Evolutionary conservation across 2,797 vertebrate species (phyloP), one percentile per base, ranked within the genome.

Genomic region (Aeoliscus strigatus): DNA sequence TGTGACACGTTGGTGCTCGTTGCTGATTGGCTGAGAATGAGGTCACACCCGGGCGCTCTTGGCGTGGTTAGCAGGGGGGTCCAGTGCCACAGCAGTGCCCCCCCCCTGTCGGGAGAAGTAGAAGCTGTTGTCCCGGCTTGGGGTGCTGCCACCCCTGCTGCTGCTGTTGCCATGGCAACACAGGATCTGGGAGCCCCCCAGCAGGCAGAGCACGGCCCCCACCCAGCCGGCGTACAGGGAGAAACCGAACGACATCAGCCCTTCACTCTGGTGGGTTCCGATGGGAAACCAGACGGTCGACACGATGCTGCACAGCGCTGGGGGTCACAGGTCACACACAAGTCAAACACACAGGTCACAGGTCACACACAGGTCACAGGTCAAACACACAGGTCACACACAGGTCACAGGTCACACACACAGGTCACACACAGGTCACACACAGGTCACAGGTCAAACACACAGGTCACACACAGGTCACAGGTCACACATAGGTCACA

Each of bases 261-360:
- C 85, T 36, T 92, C 90, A 27, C 86, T 82, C 0, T 79, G 83
- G 69, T 96, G 86, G 2, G 87, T 85, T 0, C 93, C 94, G 3
- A 99, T 83, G 0, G 95, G 94, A 66, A 97, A 99, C 96, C 96
- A 99, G 52, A 96, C 79, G 0, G 94, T 98, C 0, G 95, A 91
- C 0, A 96, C 82, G 0, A 90, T 70, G 1, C 91, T 91, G 0
- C 90, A 93, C 55, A 91, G 63, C 14, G 91, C 96, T 99, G 87
- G 4, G 23, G n/a, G n/a, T n/a, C n/a, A n/a, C n/a, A n/a, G n/a
- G n/a, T n/a, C n/a, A n/a, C n/a, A n/a, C n/a, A n/a, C n/a, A n/a
- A 21, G 18, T 21, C 18, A 21, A 21, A 21, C 18, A n/a, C n/a
- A n/a, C n/a, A n/a, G n/a, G n/a, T n/a, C n/a, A n/a, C n/a, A n/a